A percentile compares a stretch with the other conserved stretches of the same genome.
These are phyloP conservation scores for Stichodactyla helianthus DNA, from an alignment of 64 coral and sea anemone genomes.

Conservation along the genomic window DNA sequence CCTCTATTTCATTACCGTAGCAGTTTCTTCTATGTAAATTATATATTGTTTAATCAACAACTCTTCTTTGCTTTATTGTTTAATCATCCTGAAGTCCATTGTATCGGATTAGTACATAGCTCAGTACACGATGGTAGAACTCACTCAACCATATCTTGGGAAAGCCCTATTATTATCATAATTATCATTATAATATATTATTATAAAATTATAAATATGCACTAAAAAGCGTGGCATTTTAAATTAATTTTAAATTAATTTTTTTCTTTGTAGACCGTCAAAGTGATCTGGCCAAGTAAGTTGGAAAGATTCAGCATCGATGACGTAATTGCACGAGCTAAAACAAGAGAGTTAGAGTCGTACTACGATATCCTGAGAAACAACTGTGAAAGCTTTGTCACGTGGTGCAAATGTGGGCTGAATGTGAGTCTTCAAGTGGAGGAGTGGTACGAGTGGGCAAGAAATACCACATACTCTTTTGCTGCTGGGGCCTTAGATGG, in stretches of 20 bases:
- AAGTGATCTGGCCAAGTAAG: slow-evolving; percentile 1
- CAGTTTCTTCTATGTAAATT: too few relatives aligned
- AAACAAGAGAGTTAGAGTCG: background rate
- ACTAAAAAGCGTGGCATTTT: background rate
- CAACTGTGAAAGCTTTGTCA: slow-evolving; percentile 56
- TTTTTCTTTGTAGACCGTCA: background rate
- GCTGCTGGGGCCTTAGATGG: background rate
- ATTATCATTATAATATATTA: background rate
- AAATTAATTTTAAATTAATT: too few relatives aligned
- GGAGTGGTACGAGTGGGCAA: too few relatives aligned
- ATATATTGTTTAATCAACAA: too few relatives aligned
- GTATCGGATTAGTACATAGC: too few relatives aligned
- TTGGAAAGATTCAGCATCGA: slow-evolving; percentile 8
- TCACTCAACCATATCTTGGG: too few relatives aligned
- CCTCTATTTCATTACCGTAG: too few relatives aligned
- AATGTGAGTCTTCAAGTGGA: slow-evolving; percentile 36
- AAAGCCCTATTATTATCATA: background rate
- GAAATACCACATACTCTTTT: slow-evolving; percentile 13
- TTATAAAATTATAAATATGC: too few relatives aligned
- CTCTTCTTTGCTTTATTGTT: too few relatives aligned
- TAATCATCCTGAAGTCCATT: too few relatives aligned
- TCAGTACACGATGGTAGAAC: too few relatives aligned
- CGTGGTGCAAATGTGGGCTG: slow-evolving; percentile 44
- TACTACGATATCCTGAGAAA: slow-evolving; percentile 27
- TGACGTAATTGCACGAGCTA: slow-evolving; percentile 17